These are phyloP conservation scores for Hyposoter dolosus DNA, from an alignment of 2,888 invertebrate genomes.

Conservation along the genomic window DNA sequence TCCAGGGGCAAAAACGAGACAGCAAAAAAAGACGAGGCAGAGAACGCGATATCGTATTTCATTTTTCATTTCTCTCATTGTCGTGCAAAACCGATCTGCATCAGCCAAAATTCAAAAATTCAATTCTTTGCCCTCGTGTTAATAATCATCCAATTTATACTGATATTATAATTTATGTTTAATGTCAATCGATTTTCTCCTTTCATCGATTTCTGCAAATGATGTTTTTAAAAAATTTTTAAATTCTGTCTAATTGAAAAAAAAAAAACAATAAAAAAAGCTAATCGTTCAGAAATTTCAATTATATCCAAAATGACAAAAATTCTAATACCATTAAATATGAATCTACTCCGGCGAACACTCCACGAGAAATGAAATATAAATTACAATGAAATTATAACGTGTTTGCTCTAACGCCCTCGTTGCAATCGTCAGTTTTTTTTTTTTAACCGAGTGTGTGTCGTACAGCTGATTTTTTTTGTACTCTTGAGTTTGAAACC, in stretches of 20 bases:
- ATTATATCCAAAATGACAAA: background rate
- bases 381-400: slow-evolving; percentile 15
- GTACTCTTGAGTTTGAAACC: slow-evolving; percentile 54
- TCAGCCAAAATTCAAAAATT: slow-evolving; percentile 33
- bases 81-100: slow-evolving; percentile 49
- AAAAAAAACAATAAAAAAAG: background rate
- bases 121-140: slow-evolving; percentile 45
- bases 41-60: slow-evolving; percentile 42
- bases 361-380: background rate
- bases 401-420: slow-evolving; percentile 50
- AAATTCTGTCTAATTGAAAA: background rate
- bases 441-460: slow-evolving; percentile 53
- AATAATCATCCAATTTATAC: slow-evolving; percentile 35
- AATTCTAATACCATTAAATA: background rate
- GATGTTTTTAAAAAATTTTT: background rate
- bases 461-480: slow-evolving; percentile 59
- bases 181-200: background rate
- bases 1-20: slow-evolving; percentile 65
- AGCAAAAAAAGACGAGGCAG: slow-evolving; percentile 52
- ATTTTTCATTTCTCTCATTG: slow-evolving; percentile 30
- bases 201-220: background rate
- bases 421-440: slow-evolving; percentile 49
- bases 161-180: background rate
- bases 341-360: background rate
- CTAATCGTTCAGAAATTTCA: background rate